phyloP scores from a whole-genome alignment of 2,113 vertebrate species.

The Centropus unirufus region DNA sequence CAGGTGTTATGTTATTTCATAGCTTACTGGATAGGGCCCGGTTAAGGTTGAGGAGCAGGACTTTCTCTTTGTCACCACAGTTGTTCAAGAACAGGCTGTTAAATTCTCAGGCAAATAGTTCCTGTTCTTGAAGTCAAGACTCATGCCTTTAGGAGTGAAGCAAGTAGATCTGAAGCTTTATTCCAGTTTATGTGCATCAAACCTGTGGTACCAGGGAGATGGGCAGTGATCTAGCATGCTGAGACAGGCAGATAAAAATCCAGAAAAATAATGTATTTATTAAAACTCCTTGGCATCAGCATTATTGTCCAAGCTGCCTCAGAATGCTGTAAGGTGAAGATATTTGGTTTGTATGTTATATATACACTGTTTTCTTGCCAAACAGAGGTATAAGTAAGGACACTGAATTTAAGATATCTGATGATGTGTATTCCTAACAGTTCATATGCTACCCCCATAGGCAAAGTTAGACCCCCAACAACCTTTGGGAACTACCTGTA shows the following conservation, averaged over 20 bases:
- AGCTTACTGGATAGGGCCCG: background rate
- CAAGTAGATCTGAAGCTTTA: background rate
- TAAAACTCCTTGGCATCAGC: background rate
- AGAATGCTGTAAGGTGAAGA: background rate
- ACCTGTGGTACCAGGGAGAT: background rate
- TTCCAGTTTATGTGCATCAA: background rate
- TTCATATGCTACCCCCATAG: background rate
- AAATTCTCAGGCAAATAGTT: background rate
- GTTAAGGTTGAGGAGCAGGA: background rate
- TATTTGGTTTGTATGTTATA: background rate
- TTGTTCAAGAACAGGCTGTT: background rate
- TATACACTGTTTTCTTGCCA: background rate
- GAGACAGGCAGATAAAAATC: background rate
- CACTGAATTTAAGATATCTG: background rate
- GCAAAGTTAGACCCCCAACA: too few relatives aligned
- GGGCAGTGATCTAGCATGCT: background rate
- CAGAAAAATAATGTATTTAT: background rate
- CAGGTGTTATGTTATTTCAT: background rate
- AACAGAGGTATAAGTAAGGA: background rate
- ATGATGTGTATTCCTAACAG: background rate
- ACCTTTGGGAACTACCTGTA: background rate
- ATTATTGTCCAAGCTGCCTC: background rate
- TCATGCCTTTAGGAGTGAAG: background rate
- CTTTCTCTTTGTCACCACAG: background rate
- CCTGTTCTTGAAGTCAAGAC: background rate